Base-by-base conservation (phyloP, 2,113 vertebrate genomes). In the Perognathus longimembris region DNA sequence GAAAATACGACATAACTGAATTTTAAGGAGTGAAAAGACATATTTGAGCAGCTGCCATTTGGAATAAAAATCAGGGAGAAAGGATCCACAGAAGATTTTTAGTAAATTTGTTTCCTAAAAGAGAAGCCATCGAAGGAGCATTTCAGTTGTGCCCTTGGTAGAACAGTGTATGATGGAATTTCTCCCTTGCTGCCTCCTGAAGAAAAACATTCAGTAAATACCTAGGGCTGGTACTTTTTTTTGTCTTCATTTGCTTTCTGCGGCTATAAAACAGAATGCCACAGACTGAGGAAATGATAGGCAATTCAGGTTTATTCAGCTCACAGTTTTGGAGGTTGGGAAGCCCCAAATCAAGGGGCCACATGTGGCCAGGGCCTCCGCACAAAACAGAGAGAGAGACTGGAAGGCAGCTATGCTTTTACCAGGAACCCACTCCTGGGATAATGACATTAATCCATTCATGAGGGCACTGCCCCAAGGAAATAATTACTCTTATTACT, bases 31-130 rank as follows among this genome's bases (percentile, higher is more conserved):
- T 42, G 42, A 83, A 10, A 89, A 69, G 67, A 80, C 63, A 81
- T 50, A 69, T 63, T n/a, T 82, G 74, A 96, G 78, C 64, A 92
- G 57, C 28, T 79, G 61, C 69, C 57, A 9, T 66, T 81, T 88
- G 30, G 54, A 61, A 10, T 63, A 22, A 67, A 76, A 76, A 57
- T 74, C 11, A 10, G 63, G 67, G n/a, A 85, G 71, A 63, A 71
- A 88, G 63, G 34, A 30, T 42, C 70, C 86, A 80, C 63, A 76
- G 61, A 75, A 74, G 79, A 71, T 17, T 50, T 88, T 67, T 34
- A 36, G 22, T 81, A n/a, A 77, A 38, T 77, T 38, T 92, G 67
- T 78, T 77, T 94, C 86, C 80, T 79, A 38, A 88, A 89, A 86
- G 79, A 86, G 40, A 40, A 90, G 45, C 32, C 67, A 69, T 57